Evolutionary conservation across 2,888 invertebrate genomes (phyloP).

Genomic region (Sthenelais limicola): DNA sequence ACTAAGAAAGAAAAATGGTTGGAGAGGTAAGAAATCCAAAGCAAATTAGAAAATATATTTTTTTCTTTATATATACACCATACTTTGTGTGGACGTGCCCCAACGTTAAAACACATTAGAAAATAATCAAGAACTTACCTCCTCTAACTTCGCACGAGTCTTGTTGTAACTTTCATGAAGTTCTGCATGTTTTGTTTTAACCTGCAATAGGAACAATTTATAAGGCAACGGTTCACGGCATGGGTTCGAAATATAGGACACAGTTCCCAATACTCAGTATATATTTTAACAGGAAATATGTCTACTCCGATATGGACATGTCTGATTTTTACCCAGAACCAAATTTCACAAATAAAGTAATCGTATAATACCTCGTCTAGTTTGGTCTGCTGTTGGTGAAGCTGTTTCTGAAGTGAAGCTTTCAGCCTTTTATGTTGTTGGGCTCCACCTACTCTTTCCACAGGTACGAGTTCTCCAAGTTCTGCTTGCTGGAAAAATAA

Average conservation of each 20-base stretch:
- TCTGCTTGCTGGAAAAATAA: constrained; percentile 67
- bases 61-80: too few relatives aligned
- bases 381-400: constrained; percentile 62
- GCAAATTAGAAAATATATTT: too few relatives aligned
- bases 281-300: too few relatives aligned
- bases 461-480: constrained; percentile 68
- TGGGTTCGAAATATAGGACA: too few relatives aligned
- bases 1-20: too few relatives aligned
- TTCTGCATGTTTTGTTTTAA: constrained; percentile 60
- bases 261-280: too few relatives aligned
- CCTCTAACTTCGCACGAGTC: constrained; percentile 69
- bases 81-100: too few relatives aligned
- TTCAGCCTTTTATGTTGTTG: constrained; percentile 71
- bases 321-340: background rate
- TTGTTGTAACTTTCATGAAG: constrained; percentile 60
- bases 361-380: constrained; percentile 49
- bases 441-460: constrained; percentile 72
- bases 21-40: too few relatives aligned
- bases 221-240: background rate
- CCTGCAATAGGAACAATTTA: constrained; percentile 51
- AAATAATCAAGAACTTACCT: constrained; percentile 73
- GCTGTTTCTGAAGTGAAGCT: constrained; percentile 68
- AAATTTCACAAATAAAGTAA: background rate
- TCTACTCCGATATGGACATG: background rate
- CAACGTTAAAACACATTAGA: too few relatives aligned